phyloP scores from a whole-genome alignment of 2,797 vertebrate genomes.

The Parauchenoglanis punctatus region DNA sequence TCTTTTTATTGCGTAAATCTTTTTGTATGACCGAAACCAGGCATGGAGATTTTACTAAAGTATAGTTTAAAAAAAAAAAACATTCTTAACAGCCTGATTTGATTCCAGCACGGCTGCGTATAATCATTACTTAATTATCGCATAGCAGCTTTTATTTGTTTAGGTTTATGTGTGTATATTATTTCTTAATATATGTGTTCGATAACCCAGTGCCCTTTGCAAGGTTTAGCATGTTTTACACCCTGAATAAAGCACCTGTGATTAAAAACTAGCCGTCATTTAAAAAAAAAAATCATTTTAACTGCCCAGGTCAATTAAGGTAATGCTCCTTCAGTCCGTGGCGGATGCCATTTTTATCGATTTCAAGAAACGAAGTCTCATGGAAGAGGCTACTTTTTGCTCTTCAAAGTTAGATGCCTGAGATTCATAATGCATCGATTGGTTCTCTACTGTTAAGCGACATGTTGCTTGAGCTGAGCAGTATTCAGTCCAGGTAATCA shows the following conservation, averaged over 20 bases:
- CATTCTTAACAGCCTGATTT: slow-evolving; percentile 60
- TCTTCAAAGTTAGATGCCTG: slow-evolving; percentile 67
- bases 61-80: neutral
- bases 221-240: neutral
- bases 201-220: neutral
- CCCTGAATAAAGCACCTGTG: slow-evolving; percentile 32
- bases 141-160: neutral
- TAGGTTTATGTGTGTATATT: neutral
- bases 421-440: slow-evolving; percentile 79
- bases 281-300: slow-evolving; percentile 72
- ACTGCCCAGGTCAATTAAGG: slow-evolving; percentile 73
- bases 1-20: neutral
- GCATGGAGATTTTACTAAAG: neutral
- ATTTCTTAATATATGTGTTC: neutral
- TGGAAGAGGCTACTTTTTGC: slow-evolving; percentile 69
- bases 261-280: slow-evolving; percentile 64
- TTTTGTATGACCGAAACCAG: neutral
- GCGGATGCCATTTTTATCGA: slow-evolving; percentile 69
- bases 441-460: slow-evolving; percentile 58
- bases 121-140: neutral
- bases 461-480: slow-evolving; percentile 37
- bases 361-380: slow-evolving; percentile 67
- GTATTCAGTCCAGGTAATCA: slow-evolving; percentile 62
- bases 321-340: slow-evolving; percentile 64
- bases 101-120: neutral